These are phyloP conservation scores for Athalia cordata DNA, from an alignment of 2,888 invertebrate species.

Conservation along the genomic window DNA sequence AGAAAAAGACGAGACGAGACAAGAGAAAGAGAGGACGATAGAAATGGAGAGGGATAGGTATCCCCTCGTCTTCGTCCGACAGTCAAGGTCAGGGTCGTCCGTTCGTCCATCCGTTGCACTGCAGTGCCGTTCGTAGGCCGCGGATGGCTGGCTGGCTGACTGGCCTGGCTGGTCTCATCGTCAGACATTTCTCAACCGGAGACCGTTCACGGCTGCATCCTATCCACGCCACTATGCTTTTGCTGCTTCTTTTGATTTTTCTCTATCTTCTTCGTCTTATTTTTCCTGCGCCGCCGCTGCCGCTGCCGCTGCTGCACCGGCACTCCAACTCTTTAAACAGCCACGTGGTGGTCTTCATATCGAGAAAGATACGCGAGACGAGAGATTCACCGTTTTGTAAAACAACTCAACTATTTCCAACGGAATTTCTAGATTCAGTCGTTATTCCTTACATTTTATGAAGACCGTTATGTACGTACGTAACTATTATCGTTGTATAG, in stretches of 20 bases:
- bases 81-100: conserved; percentile 66
- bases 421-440: neutral
- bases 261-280: too few species aligned
- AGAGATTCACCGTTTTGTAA: neutral
- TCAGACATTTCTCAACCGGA: conserved; percentile 21
- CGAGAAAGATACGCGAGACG: neutral
- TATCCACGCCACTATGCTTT: too few species aligned
- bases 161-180: neutral
- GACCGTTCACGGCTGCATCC: conserved; percentile 5
- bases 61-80: conserved; percentile 58
- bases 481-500: too few species aligned
- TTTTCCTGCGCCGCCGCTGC: too few species aligned
- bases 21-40: conserved; percentile 1
- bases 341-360: neutral
- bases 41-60: conserved; percentile 15
- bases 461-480: too few species aligned
- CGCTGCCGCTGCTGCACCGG: too few species aligned
- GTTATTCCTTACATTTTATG: neutral
- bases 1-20: conserved; percentile 10
- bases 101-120: conserved; percentile 36
- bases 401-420: neutral
- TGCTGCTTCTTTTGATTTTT: too few species aligned
- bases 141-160: conserved; percentile 8
- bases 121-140: conserved; percentile 8
- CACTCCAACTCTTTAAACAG: neutral